Conservation (phyloP, 2,888 invertebrate species). For the Ctena decussata region DNA sequence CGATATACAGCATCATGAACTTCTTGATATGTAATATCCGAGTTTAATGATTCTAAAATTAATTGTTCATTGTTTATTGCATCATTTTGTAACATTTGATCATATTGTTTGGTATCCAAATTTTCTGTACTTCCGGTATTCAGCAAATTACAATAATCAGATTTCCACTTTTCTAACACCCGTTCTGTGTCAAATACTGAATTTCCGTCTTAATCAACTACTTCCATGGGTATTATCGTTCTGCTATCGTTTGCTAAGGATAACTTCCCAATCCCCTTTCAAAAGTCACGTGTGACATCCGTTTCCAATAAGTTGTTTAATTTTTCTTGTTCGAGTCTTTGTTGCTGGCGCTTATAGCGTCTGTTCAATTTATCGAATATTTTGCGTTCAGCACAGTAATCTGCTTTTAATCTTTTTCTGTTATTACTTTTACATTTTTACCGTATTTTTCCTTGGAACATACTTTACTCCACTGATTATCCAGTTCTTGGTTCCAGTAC, state of each 20-base stretch:
- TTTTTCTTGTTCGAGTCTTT: background rate
- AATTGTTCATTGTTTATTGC: no score
- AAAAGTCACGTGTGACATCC: background rate
- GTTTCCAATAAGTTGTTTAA: background rate
- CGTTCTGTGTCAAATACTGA: background rate
- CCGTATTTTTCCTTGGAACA: background rate
- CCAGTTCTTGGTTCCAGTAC: background rate
- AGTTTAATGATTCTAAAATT: no score
- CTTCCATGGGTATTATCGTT: background rate
- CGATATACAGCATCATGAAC: no score
- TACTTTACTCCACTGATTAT: background rate
- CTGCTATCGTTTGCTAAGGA: slow-evolving; percentile 4
- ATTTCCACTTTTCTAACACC: background rate
- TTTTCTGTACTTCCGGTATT: background rate
- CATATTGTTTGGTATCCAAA: background rate
- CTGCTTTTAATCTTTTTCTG: background rate
- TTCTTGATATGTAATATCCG: no score
- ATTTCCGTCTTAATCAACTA: background rate
- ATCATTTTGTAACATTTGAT: background rate
- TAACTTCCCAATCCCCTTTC: background rate
- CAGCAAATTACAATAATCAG: background rate
- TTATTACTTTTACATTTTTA: background rate
- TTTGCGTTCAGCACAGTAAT: slow-evolving; percentile 15
- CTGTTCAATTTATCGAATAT: background rate
- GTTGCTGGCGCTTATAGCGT: background rate